Percentiles rank a stretch among this genome's conserved stretches.
phyloP scores from a whole-genome alignment of 2,797 vertebrate species.

The Notolepis coatsorum region DNA sequence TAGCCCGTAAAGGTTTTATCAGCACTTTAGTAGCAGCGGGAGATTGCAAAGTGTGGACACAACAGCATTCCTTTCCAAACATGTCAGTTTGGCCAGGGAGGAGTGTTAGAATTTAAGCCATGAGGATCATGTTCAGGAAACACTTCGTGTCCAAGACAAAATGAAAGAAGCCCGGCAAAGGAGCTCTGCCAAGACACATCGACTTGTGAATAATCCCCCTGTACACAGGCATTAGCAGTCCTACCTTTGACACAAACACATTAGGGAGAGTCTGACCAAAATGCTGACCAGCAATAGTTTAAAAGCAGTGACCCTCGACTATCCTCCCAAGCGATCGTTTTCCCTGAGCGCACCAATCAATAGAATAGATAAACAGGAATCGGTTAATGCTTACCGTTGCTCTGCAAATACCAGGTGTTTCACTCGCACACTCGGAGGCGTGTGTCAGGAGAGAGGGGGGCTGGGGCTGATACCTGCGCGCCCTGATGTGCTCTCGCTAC shows the following conservation, averaged over 20 bases:
- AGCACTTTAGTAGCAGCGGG: slow-evolving; percentile 82
- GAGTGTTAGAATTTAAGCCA: slow-evolving; percentile 59
- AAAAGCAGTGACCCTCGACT: not conserved
- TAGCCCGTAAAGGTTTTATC: slow-evolving; percentile 85
- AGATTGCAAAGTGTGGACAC: slow-evolving; percentile 72
- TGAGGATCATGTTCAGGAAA: slow-evolving; percentile 57
- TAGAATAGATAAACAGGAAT: slow-evolving; percentile 12
- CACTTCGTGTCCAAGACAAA: slow-evolving; percentile 55
- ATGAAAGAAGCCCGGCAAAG: slow-evolving; percentile 64
- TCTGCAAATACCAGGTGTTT: slow-evolving; percentile 42
- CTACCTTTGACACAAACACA: slow-evolving; percentile 11
- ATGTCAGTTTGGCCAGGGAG: slow-evolving; percentile 82
- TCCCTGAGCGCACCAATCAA: not conserved
- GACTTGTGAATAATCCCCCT: slow-evolving; percentile 27
- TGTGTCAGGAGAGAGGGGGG: slow-evolving; percentile 61
- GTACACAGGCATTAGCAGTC: slow-evolving; percentile 25
- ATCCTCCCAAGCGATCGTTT: not conserved
- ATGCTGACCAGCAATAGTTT: not conserved
- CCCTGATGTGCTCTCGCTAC: slow-evolving; percentile 44
- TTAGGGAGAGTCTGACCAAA: slow-evolving; percentile 13
- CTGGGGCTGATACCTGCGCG: slow-evolving; percentile 57
- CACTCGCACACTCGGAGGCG: slow-evolving; percentile 42
- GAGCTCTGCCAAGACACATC: slow-evolving; percentile 54
- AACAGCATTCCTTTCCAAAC: slow-evolving; percentile 84
- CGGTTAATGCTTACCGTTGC: slow-evolving; percentile 57